Base-by-base conservation (phyloP, 30 jellyfish, hydroid and myxozoan genomes). In the Phacellophora camtschatica region DNA sequence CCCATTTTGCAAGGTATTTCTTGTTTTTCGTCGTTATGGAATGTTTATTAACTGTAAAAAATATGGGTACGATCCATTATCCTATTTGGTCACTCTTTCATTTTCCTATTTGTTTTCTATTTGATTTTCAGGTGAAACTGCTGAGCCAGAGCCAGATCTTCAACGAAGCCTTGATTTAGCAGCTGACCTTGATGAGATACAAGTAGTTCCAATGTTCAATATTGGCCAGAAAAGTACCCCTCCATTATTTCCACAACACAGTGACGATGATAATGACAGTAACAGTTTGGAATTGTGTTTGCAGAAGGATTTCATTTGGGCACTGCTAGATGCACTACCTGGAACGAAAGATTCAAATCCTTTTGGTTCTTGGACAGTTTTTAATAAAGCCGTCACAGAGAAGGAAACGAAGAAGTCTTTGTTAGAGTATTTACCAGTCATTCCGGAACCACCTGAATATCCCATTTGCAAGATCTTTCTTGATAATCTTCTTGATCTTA, bases 401-500 rank as follows among this genome's bases (percentile, higher is more conserved):
- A 55, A n/a, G 13, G 85, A 68, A 68, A 28, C 43, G 3, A 36
- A 48, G 33, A 72, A 72, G 39, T 72, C 85, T 4, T 55, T 72
- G 15, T 28, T 72, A 33, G 85, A 72, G 59, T 72, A 72, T 51
- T 72, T 72, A 31, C 85, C 85, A 72, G 85, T 72, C 39, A 72
- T 72, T 72, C 85, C 58, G 15, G 58, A 46, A 66, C 85, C 85
- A 4, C 57, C 85, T 23, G 76, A 72, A 49, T 72, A 72, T 33
- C 76, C 72, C 25, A 66, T 72, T 39, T 72, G 85, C 75, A 72
- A 72, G 57, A 24, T 13, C 41, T 75, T 58, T 27, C 68, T 58
- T 39, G 88, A 75, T 39, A 58, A 19, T 5, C 31, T 75, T 37
- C 53, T 75, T 67, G 37, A 39, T 54, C 56, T 75, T 46, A 72